phyloP scores from a whole-genome alignment of 1,140 invertebrate species.

The Meteorus sp. region DNA sequence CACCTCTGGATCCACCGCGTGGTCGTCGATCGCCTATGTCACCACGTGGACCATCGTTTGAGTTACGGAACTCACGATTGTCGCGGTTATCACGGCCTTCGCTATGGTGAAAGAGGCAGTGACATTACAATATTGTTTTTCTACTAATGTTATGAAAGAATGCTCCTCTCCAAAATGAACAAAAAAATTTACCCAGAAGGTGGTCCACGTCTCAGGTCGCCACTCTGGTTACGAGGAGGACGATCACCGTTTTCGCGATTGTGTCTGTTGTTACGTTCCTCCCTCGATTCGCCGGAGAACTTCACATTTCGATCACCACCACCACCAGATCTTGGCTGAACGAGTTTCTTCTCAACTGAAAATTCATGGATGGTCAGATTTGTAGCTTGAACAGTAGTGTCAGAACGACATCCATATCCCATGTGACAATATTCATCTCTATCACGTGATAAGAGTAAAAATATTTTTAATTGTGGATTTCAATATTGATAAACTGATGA shows the following conservation, averaged over 20 bases:
- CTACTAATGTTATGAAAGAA: too few relatives aligned
- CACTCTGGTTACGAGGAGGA: slow-evolving; percentile 44
- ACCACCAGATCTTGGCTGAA: slow-evolving; percentile 43
- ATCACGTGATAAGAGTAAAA: too few relatives aligned
- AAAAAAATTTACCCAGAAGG: slow-evolving; percentile 37
- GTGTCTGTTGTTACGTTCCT: slow-evolving; percentile 73
- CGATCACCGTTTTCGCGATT: slow-evolving; percentile 69
- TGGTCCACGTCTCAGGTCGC: slow-evolving; percentile 49
- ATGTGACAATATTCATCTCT: too few relatives aligned
- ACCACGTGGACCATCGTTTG: slow-evolving; percentile 37
- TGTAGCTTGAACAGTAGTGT: too few relatives aligned
- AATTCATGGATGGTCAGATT: too few relatives aligned
- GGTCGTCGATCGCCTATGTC: slow-evolving; percentile 45
- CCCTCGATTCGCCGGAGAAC: slow-evolving; percentile 64
- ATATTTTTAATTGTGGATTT: too few relatives aligned
- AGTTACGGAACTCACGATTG: slow-evolving; percentile 43
- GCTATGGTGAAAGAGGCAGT: too few relatives aligned
- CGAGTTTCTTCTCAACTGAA: slow-evolving; percentile 50
- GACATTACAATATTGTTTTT: too few relatives aligned
- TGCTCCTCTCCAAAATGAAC: too few relatives aligned
- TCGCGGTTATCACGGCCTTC: slow-evolving; percentile 48
- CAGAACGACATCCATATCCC: slow-evolving; percentile 4
- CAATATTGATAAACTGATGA: too few relatives aligned
- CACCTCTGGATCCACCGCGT: slow-evolving; percentile 47
- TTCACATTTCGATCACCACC: slow-evolving; percentile 57